Percentiles rank a stretch among this genome's conserved stretches.
These are phyloP conservation scores for Pocillopora damicornis DNA, from an alignment of 64 coral and sea anemone genomes.

Conservation along the genomic window DNA sequence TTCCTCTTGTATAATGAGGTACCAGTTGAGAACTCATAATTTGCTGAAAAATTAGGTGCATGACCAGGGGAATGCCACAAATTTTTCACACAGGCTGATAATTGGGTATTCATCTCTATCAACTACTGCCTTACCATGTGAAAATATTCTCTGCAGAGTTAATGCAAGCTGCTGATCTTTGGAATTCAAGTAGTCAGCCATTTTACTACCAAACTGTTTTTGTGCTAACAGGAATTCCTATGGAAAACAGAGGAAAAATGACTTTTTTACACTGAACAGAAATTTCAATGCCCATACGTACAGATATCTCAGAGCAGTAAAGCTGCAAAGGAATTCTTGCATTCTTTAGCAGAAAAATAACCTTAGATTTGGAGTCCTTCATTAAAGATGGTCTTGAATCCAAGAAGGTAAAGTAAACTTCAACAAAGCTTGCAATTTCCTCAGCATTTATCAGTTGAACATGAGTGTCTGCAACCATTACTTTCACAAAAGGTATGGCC, in stretches of 20 bases:
- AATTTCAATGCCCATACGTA: too few relatives aligned
- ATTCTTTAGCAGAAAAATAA: neutral
- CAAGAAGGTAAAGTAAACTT: constrained; percentile 61
- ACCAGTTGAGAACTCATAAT: too few relatives aligned
- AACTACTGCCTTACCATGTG: constrained; percentile 29
- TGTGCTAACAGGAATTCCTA: constrained; percentile 76
- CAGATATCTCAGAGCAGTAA: too few relatives aligned
- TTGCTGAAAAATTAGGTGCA: too few relatives aligned
- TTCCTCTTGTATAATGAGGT: too few relatives aligned
- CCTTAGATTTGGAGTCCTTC: constrained; percentile 78
- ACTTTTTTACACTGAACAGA: neutral
- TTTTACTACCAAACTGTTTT: constrained; percentile 62
- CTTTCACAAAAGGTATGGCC: constrained; percentile 70
- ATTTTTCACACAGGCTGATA: neutral
- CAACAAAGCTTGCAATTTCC: constrained; percentile 35
- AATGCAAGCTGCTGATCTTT: constrained; percentile 67
- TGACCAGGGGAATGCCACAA: neutral
- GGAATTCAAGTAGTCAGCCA: constrained; percentile 43
- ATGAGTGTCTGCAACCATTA: constrained; percentile 32
- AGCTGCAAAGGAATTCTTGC: too few relatives aligned
- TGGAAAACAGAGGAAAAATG: neutral
- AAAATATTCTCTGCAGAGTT: constrained; percentile 51
- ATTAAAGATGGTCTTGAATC: constrained; percentile 59
- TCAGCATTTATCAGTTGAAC: constrained; percentile 2
- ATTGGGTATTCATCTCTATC: neutral